Percentiles rank a stretch among this genome's conserved stretches.
These are phyloP conservation scores for Procavia capensis DNA, from an alignment of 2,113 vertebrate genomes.

Conservation along the genomic window DNA sequence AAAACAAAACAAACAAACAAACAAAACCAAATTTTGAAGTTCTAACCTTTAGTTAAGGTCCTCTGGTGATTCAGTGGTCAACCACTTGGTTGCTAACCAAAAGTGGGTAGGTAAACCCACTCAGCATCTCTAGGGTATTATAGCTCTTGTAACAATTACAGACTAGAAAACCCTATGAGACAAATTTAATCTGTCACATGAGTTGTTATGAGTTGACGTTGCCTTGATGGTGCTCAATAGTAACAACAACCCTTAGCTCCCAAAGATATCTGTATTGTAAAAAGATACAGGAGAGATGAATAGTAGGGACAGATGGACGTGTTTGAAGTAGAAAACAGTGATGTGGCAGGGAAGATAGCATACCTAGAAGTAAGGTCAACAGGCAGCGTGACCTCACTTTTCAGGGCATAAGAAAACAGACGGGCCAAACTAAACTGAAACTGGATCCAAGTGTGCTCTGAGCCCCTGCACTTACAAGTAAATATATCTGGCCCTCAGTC, in stretches of 20 bases:
- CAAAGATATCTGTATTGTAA: background rate
- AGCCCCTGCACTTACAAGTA: slow-evolving; percentile 32
- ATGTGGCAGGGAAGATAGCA: background rate
- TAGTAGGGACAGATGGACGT: background rate
- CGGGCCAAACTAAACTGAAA: slow-evolving; percentile 13
- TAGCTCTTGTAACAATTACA: background rate
- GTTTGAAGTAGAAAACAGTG: background rate
- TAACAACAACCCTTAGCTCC: background rate
- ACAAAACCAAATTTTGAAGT: background rate
- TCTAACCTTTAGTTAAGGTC: background rate
- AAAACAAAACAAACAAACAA: background rate
- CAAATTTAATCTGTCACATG: background rate
- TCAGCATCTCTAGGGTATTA: background rate
- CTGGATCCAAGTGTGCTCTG: background rate
- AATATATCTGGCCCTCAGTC: slow-evolving; percentile 39
- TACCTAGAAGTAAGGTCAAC: background rate
- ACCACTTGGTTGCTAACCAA: background rate
- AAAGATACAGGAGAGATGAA: background rate
- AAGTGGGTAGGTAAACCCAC: background rate
- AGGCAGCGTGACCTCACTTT: too few relatives aligned
- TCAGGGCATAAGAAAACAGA: background rate
- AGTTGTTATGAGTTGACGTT: background rate
- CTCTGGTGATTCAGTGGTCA: background rate
- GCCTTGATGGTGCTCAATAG: background rate
- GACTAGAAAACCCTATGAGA: background rate